Conservation (phyloP, 2,797 vertebrate genomes). For the Notolepis coatsorum region DNA sequence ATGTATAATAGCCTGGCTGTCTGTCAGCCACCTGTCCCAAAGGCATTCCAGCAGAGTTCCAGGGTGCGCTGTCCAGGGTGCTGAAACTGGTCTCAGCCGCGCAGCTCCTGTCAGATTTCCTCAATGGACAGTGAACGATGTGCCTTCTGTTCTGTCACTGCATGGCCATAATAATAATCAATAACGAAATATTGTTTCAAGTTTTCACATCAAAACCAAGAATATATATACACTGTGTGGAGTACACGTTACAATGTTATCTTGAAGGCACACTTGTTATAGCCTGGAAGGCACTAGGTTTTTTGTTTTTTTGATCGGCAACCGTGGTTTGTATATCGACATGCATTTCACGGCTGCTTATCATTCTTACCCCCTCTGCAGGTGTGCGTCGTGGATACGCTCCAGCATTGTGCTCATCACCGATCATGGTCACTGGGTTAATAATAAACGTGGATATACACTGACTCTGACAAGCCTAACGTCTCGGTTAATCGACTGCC, state of each 20-base stretch:
- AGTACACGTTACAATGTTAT: too few species aligned
- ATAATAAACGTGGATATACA: slow-evolving; percentile 66
- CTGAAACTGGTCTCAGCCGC: slow-evolving; percentile 68
- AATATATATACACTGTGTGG: too few species aligned
- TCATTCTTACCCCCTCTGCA: slow-evolving; percentile 36
- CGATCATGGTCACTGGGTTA: slow-evolving; percentile 64
- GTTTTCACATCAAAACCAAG: too few species aligned
- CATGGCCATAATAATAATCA: too few species aligned
- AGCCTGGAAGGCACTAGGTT: too few species aligned
- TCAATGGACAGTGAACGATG: slow-evolving; percentile 35
- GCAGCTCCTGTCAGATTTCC: slow-evolving; percentile 19
- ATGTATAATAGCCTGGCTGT: slow-evolving; percentile 20
- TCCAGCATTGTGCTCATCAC: slow-evolving; percentile 47
- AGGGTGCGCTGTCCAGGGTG: slow-evolving; percentile 83
- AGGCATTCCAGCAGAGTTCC: slow-evolving; percentile 43
- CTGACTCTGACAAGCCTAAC: slow-evolving; percentile 28
- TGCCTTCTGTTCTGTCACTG: neutral
- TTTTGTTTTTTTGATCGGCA: too few species aligned
- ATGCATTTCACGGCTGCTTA: slow-evolving; percentile 40
- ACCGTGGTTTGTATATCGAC: neutral
- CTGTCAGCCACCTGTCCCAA: slow-evolving; percentile 19
- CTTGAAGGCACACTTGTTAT: too few species aligned
- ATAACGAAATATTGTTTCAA: too few species aligned
- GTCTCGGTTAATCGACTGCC: slow-evolving; percentile 28
- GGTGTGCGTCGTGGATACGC: slow-evolving; percentile 58